A percentile compares a stretch with the other conserved stretches of the same genome.
These are phyloP conservation scores for Seriola aureovittata DNA, from an alignment of 2,113 vertebrate genomes.

Conservation along the genomic window DNA sequence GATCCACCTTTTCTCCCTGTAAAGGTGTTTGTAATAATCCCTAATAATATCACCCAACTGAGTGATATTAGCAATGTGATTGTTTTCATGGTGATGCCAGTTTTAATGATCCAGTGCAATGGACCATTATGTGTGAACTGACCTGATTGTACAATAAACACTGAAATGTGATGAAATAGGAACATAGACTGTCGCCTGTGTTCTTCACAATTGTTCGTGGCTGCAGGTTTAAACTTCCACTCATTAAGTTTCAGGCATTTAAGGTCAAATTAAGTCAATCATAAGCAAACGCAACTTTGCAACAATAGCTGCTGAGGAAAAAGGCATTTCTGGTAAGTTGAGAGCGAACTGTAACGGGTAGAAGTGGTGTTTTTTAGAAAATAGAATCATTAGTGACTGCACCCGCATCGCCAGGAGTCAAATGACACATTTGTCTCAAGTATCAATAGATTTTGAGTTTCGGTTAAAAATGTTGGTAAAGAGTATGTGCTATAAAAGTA, in stretches of 20 bases:
- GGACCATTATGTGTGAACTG: conserved; percentile 67
- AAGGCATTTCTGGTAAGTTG: not conserved
- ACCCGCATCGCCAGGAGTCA: not conserved
- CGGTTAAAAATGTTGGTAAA: not conserved
- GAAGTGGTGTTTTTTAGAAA: not conserved
- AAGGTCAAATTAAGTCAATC: not conserved
- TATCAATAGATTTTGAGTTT: not conserved
- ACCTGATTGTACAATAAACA: conserved; percentile 80
- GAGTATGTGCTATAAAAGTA: not conserved
- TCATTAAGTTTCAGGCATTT: not conserved
- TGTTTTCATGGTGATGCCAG: conserved; percentile 60
- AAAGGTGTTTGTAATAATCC: conserved; percentile 66
- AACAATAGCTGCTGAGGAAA: not conserved
- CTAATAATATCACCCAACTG: conserved; percentile 28
- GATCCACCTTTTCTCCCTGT: conserved; percentile 46
- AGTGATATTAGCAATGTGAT: conserved; percentile 66
- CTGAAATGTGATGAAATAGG: conserved; percentile 60
- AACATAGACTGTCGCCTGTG: not conserved
- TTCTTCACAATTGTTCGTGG: not conserved
- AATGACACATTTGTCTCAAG: conserved; percentile 14
- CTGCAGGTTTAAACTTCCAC: not conserved
- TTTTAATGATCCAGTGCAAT: conserved; percentile 59
- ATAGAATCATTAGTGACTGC: not conserved
- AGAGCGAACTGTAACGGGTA: not conserved
- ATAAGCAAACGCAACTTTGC: not conserved